These are phyloP conservation scores for Micrastur ruficollis DNA, from an alignment of 2,797 vertebrate genomes.

Conservation along the genomic window DNA sequence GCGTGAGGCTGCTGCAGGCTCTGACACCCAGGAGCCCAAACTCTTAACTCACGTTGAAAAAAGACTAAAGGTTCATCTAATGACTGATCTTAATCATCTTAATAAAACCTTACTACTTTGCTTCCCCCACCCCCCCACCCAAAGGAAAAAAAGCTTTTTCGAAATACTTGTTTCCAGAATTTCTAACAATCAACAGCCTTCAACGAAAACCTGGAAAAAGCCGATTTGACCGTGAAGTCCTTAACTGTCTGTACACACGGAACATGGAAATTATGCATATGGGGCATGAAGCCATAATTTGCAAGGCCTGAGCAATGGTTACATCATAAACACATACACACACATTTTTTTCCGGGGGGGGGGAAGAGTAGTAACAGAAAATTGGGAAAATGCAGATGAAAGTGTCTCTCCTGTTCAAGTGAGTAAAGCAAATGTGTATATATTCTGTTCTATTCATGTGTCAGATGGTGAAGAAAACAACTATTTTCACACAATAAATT, in stretches of 20 bases:
- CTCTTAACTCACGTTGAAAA: not conserved
- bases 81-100: not conserved
- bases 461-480: not conserved
- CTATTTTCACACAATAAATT: not conserved
- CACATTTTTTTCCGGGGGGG: not conserved
- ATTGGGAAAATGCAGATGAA: not conserved
- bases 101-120: not conserved
- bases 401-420: not conserved
- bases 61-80: not conserved
- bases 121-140: too few species aligned
- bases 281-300: not conserved
- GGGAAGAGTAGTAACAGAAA: not conserved
- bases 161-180: not conserved
- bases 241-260: not conserved
- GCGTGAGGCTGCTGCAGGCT: not conserved
- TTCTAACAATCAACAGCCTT: not conserved
- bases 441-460: not conserved
- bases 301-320: not conserved
- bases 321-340: not conserved
- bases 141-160: not conserved
- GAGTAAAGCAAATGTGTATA: not conserved
- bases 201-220: not conserved
- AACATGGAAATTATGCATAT: not conserved
- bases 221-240: not conserved
- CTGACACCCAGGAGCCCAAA: not conserved